A percentile compares a stretch with the other conserved stretches of the same genome.
Conservation (phyloP, 2,113 vertebrate species). For the Grammomys surdaster region DNA sequence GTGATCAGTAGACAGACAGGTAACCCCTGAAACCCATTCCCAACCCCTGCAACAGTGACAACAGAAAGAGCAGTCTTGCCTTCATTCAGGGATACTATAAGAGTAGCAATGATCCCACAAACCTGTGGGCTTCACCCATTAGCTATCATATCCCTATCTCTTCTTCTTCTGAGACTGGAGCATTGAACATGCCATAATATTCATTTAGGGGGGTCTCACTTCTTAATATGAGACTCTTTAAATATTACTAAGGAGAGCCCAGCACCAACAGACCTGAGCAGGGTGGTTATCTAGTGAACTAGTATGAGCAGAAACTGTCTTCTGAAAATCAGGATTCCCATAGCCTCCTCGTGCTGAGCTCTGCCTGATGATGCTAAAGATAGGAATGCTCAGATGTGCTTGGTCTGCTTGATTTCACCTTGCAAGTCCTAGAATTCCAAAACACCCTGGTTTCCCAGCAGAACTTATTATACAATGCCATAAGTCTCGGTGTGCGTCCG, state of each 20-base stretch:
- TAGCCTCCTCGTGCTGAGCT: accelerated
- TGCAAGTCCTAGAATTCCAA: neutral
- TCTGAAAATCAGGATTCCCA: neutral
- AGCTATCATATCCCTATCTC: neutral
- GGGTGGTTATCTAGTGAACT: neutral
- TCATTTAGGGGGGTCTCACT: neutral
- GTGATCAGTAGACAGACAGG: neutral
- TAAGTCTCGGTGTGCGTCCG: neutral
- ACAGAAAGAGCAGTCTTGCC: neutral
- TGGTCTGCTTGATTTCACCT: neutral
- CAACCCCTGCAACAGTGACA: no score
- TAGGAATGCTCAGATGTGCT: neutral
- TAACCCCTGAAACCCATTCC: neutral
- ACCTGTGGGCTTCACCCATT: neutral
- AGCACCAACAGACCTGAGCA: neutral
- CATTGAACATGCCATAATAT: neutral
- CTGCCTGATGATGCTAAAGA: neutral
- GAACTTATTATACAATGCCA: neutral
- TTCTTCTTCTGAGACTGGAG: conserved; percentile 2
- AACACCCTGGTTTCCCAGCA: neutral
- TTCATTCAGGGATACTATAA: neutral
- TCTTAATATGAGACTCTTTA: neutral
- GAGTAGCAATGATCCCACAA: neutral
- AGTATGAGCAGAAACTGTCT: neutral
- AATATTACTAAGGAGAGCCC: neutral